A percentile compares a stretch with the other conserved stretches of the same genome.
Evolutionary conservation across 37 sponge, comb jelly and placozoan genomes (phyloP).

Genomic region (Dysidea cf. avara): DNA sequence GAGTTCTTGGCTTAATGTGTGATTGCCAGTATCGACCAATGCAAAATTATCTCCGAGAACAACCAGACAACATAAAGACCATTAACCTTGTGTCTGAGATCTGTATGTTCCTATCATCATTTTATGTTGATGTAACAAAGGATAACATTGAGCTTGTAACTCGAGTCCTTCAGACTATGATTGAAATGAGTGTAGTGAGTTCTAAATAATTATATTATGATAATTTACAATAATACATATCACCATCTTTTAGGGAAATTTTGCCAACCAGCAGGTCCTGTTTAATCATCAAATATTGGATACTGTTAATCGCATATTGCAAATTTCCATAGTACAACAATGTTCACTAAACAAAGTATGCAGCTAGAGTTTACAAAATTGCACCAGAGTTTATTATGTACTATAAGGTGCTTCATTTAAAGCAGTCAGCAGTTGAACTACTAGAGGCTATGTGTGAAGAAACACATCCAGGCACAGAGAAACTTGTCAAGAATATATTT

Average conservation of each 20-base stretch:
- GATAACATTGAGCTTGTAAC: constrained; percentile 46
- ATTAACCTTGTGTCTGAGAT: constrained; percentile 64
- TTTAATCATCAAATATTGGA: constrained; percentile 58
- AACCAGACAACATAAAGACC: constrained; percentile 70
- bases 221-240: no score
- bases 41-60: constrained; percentile 68
- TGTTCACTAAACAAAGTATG: no score
- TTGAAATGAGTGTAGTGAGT: constrained; percentile 39
- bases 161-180: constrained; percentile 42
- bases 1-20: constrained; percentile 64
- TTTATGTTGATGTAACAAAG: constrained; percentile 29
- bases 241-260: constrained; percentile 29
- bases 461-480: constrained; percentile 12
- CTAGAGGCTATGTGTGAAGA: constrained; percentile 46
- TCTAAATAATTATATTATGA: no score
- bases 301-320: constrained; percentile 34
- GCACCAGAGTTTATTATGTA: no score
- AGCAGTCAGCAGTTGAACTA: constrained; percentile 32
- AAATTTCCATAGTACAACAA: neutral
- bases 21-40: constrained; percentile 56
- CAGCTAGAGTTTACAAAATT: no score
- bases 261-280: constrained; percentile 37
- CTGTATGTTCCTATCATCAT: constrained; percentile 36
- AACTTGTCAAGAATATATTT: constrained; percentile 11
- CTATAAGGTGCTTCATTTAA: constrained; percentile 6